Percentiles rank a stretch among this genome's conserved stretches.
Evolutionary conservation across 2,113 vertebrate genomes (phyloP).

Genomic region (Myotis davidii): DNA sequence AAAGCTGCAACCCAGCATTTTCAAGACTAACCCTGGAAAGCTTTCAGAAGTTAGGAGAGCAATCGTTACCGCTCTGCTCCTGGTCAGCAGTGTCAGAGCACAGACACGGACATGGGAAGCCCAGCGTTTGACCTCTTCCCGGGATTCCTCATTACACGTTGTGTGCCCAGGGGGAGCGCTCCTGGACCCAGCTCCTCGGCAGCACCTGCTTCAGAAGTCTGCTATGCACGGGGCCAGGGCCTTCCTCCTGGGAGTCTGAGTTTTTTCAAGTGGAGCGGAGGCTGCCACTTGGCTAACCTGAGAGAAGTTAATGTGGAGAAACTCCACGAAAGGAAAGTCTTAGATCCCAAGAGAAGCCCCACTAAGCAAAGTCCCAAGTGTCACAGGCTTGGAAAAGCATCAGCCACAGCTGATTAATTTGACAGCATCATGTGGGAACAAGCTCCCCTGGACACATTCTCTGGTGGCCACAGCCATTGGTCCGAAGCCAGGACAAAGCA

Average conservation of each 20-base stretch:
- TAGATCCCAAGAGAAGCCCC: neutral
- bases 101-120: accelerated
- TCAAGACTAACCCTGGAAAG: neutral
- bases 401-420: neutral
- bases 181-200: neutral
- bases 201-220: neutral
- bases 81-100: neutral
- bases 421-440: neutral
- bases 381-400: neutral
- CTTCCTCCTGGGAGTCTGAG: neutral
- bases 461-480: neutral
- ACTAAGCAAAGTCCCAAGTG: neutral
- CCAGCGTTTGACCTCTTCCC: accelerated
- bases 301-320: neutral
- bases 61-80: accelerated
- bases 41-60: neutral
- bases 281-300: neutral
- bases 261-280: neutral
- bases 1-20: neutral
- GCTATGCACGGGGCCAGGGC: neutral
- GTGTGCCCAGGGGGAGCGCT: neutral
- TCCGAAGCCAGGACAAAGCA: neutral
- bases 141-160: neutral
- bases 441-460: neutral
- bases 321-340: neutral